Evolutionary conservation across 2,888 invertebrate species (phyloP), one percentile per base, ranked within the genome.

Genomic region (Microchrysa polita): DNA sequence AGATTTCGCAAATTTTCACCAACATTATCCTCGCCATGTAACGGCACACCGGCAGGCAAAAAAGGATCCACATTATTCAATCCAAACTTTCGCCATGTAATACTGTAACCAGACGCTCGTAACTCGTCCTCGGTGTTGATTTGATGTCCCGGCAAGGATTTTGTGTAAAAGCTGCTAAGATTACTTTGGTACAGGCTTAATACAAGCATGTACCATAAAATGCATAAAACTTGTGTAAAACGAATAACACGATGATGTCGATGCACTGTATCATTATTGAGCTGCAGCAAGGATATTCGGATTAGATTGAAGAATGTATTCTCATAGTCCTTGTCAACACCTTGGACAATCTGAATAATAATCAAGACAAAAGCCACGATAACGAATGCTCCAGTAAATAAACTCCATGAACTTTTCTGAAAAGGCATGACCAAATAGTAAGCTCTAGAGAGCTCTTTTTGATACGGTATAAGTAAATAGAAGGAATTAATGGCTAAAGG

Each of bases 141-240:
- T 65, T 65, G 65, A 16, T 27, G 44, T n/a, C 34, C 65, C 14
- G 65, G 1, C 22, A 65, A 48, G 5, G 65, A 65, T 20, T 44
- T 65, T 22, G 65, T 65, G 65, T 20, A 65, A 22, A 48, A 65
- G n/a, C 65, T 65, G 22, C 65, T 65, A 14, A 65, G 14, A 12
- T 44, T 44, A 2, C 65, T 65, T 48, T 65, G 65, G 42, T 65
- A 65, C 12, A 65, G 16, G 23, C 48, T 65, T 2, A 20, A 20
- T 20, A 65, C 2, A 7, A 65, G 42, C 65, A 65, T 65, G 16
- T 7, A 48, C 14, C 12, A n/a, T n/a, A 48, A n/a, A n/a, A 48
- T 48, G 4, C 5, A 12, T n/a, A 48, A 48, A 2, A 48, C 4
- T 2, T 48, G 2, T 2, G 12, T 48, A n/a, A 10, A 4, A 12